Base-by-base conservation (phyloP, 1,140 invertebrate genomes). In the Sycophaga agraensis region DNA sequence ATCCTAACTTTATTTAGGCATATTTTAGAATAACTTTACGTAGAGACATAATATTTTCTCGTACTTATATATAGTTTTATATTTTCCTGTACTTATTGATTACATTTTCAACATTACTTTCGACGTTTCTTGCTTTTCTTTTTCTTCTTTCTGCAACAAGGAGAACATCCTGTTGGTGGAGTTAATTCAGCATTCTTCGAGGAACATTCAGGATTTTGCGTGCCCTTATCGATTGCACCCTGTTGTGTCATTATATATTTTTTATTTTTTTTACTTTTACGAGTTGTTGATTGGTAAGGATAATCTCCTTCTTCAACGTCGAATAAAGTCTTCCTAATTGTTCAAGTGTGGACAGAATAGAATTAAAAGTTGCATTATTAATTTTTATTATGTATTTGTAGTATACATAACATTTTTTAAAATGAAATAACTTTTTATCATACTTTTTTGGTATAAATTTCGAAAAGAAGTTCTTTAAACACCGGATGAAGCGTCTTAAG, bases 81-180 rank as follows among this genome's bases (percentile, higher is more conserved):
- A 19, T 42, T 42, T 19, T 42, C 16, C 21, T 8, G 21, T 9
- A 42, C n/a, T 19, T 42, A 17, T 2, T 42, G 1, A 4, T 42
- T 42, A 19, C n/a, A n/a, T n/a, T n/a, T n/a, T n/a, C 9, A 2
- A 19, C 54, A 59, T 69, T 51, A 69, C 56, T 65, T 68, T 63
- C 14, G 65, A 21, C 17, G 54, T 65, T 45, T 65, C 61, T 50
- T 65, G 7, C 28, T 68, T 50, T 74, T 75, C 58, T 74, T 79
- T 21, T 69, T 73, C 39, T 75, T 76, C 54, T 76, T 73, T 43
- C 60, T 75, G 42, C 71, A 74, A 69, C 75, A 79, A 22, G 70
- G 68, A 1, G 69, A 63, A n/a, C 68, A 71, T 19, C 70, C 73
- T 12, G 59, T 71, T 66, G n/a, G 22, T 26, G 67, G 48, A 11